phyloP scores from a whole-genome alignment of 2,888 invertebrate genomes.

The Resseliella maxima region DNA sequence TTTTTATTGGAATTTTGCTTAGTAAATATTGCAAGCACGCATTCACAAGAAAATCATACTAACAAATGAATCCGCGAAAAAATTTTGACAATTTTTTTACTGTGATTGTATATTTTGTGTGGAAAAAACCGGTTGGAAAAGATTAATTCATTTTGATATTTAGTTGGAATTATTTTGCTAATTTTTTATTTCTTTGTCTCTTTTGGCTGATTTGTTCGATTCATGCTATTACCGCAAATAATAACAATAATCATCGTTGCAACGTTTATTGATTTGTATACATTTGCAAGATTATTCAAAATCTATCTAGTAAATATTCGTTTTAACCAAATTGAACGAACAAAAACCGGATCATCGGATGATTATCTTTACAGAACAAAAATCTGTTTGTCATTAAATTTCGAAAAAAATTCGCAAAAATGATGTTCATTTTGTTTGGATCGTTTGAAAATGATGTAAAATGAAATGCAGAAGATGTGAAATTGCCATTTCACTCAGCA shows the following conservation, averaged over 20 bases:
- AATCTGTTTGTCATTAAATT: background rate
- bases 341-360: background rate
- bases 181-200: too few relatives aligned
- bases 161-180: too few relatives aligned
- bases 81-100: conserved; percentile 32
- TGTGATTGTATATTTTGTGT: too few relatives aligned
- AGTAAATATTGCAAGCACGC: background rate
- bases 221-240: background rate
- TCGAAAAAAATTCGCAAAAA: background rate
- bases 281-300: background rate
- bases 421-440: background rate
- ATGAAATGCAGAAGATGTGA: too few relatives aligned
- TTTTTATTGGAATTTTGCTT: background rate
- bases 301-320: background rate
- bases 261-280: background rate
- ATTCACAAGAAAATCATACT: background rate
- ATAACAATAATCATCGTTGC: background rate
- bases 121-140: too few relatives aligned
- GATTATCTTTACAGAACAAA: background rate
- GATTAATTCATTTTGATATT: too few relatives aligned
- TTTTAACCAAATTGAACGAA: background rate
- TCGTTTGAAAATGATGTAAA: too few relatives aligned
- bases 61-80: background rate
- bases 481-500: background rate
- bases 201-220: too few relatives aligned